These are phyloP conservation scores for Gambusia affinis DNA, from an alignment of 2,113 vertebrate genomes.

Conservation along the genomic window DNA sequence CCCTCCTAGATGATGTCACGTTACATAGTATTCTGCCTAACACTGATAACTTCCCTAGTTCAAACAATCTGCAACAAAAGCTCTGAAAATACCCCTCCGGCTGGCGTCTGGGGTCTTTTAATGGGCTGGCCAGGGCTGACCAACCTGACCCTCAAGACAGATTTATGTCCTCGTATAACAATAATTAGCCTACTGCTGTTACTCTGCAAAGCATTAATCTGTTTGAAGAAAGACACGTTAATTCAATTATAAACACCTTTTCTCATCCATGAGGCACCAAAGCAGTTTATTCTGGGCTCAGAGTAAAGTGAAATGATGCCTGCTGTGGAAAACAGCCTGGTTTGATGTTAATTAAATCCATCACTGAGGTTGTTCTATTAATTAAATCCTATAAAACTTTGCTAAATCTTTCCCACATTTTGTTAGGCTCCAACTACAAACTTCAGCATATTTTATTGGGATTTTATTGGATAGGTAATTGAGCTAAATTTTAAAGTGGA, in stretches of 20 bases:
- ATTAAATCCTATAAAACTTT: not conserved
- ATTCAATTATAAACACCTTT: constrained; percentile 75
- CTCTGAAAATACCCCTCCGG: constrained; percentile 73
- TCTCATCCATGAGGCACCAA: constrained; percentile 50
- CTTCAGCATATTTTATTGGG: not conserved
- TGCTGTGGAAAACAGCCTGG: not conserved
- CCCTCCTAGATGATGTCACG: not conserved
- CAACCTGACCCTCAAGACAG: constrained; percentile 63
- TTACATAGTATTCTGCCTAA: not conserved
- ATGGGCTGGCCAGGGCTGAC: constrained; percentile 43
- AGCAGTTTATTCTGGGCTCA: constrained; percentile 47
- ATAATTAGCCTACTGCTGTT: constrained; percentile 78
- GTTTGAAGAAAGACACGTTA: constrained; percentile 69
- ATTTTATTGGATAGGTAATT: not conserved
- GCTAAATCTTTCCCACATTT: not conserved
- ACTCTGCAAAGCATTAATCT: constrained; percentile 67
- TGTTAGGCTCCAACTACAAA: not conserved
- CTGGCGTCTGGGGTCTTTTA: constrained; percentile 73
- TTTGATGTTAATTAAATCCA: too few species aligned
- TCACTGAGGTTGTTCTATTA: not conserved
- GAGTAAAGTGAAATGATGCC: constrained; percentile 7
- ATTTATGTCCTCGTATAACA: constrained; percentile 78
- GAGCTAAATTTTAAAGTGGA: too few species aligned
- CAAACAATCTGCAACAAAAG: constrained; percentile 67
- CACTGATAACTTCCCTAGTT: constrained; percentile 54